Conservation (phyloP, 2,797 vertebrate genomes). For the Prunella strophiata region DNA sequence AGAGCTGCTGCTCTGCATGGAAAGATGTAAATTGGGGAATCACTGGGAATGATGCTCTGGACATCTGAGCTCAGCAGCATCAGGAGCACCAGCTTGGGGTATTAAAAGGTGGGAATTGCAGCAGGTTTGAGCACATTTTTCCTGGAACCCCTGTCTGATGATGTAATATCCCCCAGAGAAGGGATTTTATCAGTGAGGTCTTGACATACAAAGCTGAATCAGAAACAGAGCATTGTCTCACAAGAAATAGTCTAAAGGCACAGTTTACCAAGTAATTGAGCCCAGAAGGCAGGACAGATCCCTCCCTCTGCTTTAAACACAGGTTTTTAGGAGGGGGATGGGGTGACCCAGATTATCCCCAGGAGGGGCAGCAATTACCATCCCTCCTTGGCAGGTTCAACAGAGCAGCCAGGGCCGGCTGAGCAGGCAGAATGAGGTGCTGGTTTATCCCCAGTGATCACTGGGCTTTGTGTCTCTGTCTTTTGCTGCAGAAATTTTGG, state of each 20-base stretch:
- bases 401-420: background rate
- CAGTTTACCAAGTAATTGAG: background rate
- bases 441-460: background rate
- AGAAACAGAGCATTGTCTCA: background rate
- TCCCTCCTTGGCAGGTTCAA: background rate
- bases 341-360: conserved; percentile 8
- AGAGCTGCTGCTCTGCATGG: background rate
- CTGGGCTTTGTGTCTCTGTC: background rate
- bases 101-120: background rate
- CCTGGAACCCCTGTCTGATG: fast-evolving
- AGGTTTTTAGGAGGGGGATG: background rate
- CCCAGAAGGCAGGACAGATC: background rate
- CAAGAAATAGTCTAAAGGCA: background rate
- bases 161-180: fast-evolving
- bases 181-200: background rate
- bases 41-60: background rate
- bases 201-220: background rate
- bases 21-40: background rate
- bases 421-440: conserved; percentile 3
- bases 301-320: background rate
- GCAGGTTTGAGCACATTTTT: background rate
- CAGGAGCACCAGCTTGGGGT: background rate
- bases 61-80: background rate
- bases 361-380: background rate
- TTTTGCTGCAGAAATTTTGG: background rate